Conservation (phyloP, 2,888 invertebrate genomes). For the Melanophora roralis region DNA sequence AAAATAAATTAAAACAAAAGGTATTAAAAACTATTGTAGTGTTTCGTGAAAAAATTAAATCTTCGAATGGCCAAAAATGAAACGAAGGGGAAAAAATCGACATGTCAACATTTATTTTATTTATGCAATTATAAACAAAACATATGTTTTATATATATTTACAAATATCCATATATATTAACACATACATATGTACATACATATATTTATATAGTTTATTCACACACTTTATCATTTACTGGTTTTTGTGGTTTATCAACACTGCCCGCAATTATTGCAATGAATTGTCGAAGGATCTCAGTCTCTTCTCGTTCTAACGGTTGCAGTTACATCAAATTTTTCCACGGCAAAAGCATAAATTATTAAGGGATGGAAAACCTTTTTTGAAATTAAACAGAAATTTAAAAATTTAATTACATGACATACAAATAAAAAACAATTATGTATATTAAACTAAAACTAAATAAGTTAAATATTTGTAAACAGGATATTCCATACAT, state of each 20-base stretch:
- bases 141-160: no score
- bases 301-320: not conserved
- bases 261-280: constrained; percentile 60
- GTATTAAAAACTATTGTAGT: constrained; percentile 26
- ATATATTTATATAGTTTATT: not conserved
- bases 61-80: not conserved
- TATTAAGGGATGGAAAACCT: no score
- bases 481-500: no score
- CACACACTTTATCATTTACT: constrained; percentile 55
- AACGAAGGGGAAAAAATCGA: constrained; percentile 1
- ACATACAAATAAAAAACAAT: no score
- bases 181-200: no score
- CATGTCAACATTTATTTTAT: constrained; percentile 37
- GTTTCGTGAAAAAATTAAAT: constrained; percentile 40
- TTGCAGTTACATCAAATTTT: not conserved
- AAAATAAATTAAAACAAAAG: constrained; percentile 12
- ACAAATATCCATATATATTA: no score
- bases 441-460: no score
- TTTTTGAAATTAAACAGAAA: no score
- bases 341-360: not conserved
- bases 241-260: constrained; percentile 59
- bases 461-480: no score
- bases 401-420: no score
- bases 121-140: no score
- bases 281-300: constrained; percentile 53